Conservation (phyloP, 2,888 invertebrate species). For the Gymnosoma rotundatum region DNA sequence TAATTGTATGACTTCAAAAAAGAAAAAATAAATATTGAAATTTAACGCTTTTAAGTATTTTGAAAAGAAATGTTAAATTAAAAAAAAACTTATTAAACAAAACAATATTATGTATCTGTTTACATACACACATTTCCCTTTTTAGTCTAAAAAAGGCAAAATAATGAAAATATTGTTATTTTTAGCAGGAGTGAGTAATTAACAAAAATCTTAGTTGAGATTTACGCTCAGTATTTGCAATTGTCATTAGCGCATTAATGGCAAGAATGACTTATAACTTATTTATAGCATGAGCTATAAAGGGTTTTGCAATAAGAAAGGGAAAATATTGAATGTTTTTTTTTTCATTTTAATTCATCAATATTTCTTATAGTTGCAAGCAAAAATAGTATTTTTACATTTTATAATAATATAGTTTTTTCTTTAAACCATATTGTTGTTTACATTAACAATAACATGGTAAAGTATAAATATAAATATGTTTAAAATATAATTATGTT, state of each 20-base stretch:
- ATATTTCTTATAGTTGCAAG: too few relatives aligned
- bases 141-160: background rate
- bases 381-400: too few relatives aligned
- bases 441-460: too few relatives aligned
- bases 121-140: background rate
- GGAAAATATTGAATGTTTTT: too few relatives aligned
- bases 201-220: background rate
- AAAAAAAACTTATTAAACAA: background rate
- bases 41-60: background rate
- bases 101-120: background rate
- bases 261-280: background rate
- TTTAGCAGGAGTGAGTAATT: conserved; percentile 7
- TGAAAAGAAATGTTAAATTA: background rate
- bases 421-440: too few relatives aligned
- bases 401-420: too few relatives aligned
- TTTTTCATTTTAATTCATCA: too few relatives aligned
- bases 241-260: background rate
- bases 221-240: background rate
- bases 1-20: background rate
- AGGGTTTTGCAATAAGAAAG: too few relatives aligned
- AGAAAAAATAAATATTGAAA: background rate
- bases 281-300: too few relatives aligned
- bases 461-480: too few relatives aligned
- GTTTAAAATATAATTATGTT: too few relatives aligned
- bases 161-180: background rate